A percentile compares a stretch with the other conserved stretches of the same genome.
Conservation (phyloP, 2,113 vertebrate genomes). For the Edolisoma coerulescens region DNA sequence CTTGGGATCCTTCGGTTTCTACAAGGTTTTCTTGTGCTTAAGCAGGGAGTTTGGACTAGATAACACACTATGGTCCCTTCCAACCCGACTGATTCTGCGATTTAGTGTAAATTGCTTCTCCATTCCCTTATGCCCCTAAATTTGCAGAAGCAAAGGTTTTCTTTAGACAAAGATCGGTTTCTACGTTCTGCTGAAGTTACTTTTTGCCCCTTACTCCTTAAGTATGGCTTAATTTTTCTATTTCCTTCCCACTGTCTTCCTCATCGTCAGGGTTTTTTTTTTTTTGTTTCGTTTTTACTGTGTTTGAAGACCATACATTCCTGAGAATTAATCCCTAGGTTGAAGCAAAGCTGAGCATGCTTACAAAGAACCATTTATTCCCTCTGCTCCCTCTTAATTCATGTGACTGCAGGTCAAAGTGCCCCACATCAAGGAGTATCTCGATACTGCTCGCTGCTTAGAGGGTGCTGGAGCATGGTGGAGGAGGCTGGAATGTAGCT, state of each 20-base stretch:
- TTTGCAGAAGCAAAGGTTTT: not conserved
- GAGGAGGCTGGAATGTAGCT: not conserved
- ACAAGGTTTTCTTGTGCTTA: too few relatives aligned
- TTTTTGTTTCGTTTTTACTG: not conserved
- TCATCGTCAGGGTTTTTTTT: not conserved
- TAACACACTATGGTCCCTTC: not conserved
- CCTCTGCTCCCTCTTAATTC: not conserved
- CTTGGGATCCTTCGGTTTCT: not conserved
- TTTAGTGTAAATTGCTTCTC: not conserved
- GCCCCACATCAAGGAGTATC: not conserved
- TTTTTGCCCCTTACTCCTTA: not conserved
- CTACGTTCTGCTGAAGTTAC: not conserved
- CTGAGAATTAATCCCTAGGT: not conserved
- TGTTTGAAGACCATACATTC: not conserved
- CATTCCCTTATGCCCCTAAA: not conserved
- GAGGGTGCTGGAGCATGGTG: not conserved
- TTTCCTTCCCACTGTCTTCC: not conserved
- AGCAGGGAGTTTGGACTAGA: not conserved
- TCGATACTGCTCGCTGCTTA: not conserved
- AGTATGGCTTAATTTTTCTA: rapidly evolving
- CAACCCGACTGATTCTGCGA: not conserved
- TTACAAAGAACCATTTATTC: not conserved
- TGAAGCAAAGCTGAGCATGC: not conserved
- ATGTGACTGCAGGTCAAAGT: not conserved
- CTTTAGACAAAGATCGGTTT: rapidly evolving